phyloP scores from a whole-genome alignment of 2,797 vertebrate species.

The Anas bernieri region DNA sequence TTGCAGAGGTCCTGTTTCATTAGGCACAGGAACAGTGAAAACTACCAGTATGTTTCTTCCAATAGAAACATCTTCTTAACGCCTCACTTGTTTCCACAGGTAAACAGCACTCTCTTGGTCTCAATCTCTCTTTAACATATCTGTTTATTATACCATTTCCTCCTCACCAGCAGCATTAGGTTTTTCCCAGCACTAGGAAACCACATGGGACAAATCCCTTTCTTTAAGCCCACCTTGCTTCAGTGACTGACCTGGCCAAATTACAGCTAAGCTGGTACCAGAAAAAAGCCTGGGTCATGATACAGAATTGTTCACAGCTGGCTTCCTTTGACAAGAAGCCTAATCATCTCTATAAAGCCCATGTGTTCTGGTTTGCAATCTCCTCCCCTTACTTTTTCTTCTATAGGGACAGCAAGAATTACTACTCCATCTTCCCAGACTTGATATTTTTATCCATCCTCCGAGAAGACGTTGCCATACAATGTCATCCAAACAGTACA shows the following conservation, averaged over 20 bases:
- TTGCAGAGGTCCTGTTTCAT: neutral
- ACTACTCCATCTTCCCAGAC: neutral
- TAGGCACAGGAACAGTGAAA: neutral
- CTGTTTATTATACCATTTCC: neutral
- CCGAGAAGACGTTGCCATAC: neutral
- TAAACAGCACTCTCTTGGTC: neutral
- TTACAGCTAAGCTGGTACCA: neutral
- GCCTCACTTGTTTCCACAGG: neutral
- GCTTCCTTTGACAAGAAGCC: neutral
- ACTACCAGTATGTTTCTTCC: neutral
- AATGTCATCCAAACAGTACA: neutral
- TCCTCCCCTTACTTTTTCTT: neutral
- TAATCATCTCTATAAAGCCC: neutral
- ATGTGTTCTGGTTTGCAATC: neutral
- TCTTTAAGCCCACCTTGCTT: neutral
- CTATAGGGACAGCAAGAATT: neutral
- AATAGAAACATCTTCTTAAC: neutral
- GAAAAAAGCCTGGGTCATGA: neutral
- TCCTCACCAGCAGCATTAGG: neutral
- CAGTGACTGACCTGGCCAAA: neutral
- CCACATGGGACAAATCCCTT: neutral
- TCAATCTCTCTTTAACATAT: neutral
- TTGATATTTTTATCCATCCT: neutral
- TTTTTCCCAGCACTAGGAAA: neutral
- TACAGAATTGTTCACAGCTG: neutral